Conservation (phyloP, 1,140 invertebrate species). For the Camponotus floridanus region DNA sequence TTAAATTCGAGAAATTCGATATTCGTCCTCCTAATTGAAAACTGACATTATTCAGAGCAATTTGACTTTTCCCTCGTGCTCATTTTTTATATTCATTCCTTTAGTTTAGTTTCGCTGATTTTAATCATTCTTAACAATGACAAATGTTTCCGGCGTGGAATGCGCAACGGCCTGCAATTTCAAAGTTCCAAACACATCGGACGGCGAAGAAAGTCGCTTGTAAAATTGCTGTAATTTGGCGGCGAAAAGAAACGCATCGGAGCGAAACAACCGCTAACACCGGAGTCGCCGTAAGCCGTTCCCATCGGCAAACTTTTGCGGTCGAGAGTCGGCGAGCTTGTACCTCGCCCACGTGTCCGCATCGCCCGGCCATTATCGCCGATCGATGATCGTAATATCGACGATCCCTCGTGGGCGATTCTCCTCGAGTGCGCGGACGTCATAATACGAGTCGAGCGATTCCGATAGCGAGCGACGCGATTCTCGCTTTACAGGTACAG, state of each 20-base stretch:
- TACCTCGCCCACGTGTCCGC: constrained; percentile 66
- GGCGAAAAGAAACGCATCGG: constrained; percentile 34
- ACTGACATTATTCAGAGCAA: background rate
- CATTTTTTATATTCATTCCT: background rate
- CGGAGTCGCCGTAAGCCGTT: constrained; percentile 18
- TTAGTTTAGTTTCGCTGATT: no score
- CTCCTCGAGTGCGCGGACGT: constrained; percentile 67
- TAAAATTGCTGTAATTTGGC: constrained; percentile 51
- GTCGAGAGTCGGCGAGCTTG: constrained; percentile 45
- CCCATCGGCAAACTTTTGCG: constrained; percentile 51
- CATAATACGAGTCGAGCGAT: constrained; percentile 70
- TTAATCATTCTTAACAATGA: constrained; percentile 1
- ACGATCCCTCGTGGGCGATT: constrained; percentile 75
- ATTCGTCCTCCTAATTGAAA: background rate
- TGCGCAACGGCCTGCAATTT: constrained; percentile 20
- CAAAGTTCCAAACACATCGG: constrained; percentile 48
- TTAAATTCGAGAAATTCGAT: background rate
- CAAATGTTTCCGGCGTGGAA: background rate
- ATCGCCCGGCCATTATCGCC: constrained; percentile 54
- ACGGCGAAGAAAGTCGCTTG: constrained; percentile 62
- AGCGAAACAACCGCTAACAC: constrained; percentile 29
- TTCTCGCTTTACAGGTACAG: background rate
- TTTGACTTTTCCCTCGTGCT: background rate
- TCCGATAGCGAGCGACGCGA: constrained; percentile 21
- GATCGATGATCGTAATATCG: constrained; percentile 63